Base-by-base conservation (phyloP, 2,797 vertebrate genomes). In the Microcaecilia unicolor region DNA sequence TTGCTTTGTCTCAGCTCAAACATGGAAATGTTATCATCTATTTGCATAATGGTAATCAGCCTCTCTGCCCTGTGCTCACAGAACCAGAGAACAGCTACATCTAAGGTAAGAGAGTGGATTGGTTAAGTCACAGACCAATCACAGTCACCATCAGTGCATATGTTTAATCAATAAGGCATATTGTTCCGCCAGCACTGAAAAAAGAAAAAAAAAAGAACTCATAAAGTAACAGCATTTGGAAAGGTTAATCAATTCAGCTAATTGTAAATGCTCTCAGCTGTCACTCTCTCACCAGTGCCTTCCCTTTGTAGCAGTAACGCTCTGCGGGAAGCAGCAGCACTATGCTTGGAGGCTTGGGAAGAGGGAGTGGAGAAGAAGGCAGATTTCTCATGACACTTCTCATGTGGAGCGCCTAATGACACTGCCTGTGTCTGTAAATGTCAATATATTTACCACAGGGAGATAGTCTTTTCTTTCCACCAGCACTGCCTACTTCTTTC, bases 241-340 rank as follows among this genome's bases (percentile, higher is more conserved):
- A 77, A 81, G 71, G 74, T 78, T 81, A 80, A 80, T 83, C 69
- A 72, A 76, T 80, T 76, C 73, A 76, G 51, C 49, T 78, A 79
- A 83, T 77, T 76, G 70, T 61, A 75, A 74, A 72, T 65, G 63
- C 45, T 70, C 59, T 75, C 65, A 50, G 44, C 61, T 70, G 63
- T 63, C 64, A 67, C 58, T 59, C 48, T 55, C 62, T 67, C 64
- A 75, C 58, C 38, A 50, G 58, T 37, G 38, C 16, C 37, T 61
- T 62, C 41, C 61, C 64, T 76, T 68, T 72, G 55, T 58, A 67
- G 40, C 31, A 38, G 48, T 60, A 67, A 72, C 68, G 70, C 63
- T 67, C 47, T 31, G 37, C 62, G 61, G 67, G 55, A 59, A 47
- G 48, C 33, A 33, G 25, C 31, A 49, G 35, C n/a, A 31, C 25